A percentile compares a stretch with the other conserved stretches of the same genome.
These are phyloP conservation scores for Hypomecis punctinalis DNA, from an alignment of 2,888 invertebrate genomes.

Conservation along the genomic window DNA sequence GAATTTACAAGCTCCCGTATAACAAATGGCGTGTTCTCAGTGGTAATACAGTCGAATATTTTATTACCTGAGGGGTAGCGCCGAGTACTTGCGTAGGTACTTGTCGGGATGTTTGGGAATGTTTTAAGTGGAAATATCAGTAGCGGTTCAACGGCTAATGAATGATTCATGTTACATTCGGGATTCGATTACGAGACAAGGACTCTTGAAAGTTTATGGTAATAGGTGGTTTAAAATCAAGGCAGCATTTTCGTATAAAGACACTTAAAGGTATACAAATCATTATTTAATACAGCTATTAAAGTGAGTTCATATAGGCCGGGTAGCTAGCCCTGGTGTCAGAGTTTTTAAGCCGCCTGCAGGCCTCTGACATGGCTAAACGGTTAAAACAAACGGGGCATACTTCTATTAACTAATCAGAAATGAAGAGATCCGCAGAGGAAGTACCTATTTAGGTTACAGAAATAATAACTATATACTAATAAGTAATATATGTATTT, in stretches of 20 bases:
- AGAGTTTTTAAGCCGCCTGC: no score
- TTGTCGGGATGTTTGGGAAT: conserved; percentile 18
- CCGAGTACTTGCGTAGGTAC: conserved; percentile 12
- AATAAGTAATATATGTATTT: no score
- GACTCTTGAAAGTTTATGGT: conserved; percentile 15
- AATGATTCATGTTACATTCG: conserved; percentile 24
- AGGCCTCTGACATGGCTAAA: no score
- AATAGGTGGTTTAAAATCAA: neutral
- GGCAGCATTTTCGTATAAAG: neutral
- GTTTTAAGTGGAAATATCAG: conserved; percentile 26
- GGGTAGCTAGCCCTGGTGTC: no score
- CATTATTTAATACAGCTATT: no score
- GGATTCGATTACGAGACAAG: conserved; percentile 10
- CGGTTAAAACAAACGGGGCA: no score
- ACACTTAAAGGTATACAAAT: no score
- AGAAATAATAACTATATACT: no score
- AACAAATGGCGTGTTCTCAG: conserved; percentile 39
- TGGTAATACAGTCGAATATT: conserved; percentile 39
- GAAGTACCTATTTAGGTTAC: no score
- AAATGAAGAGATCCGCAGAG: no score
- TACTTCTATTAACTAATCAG: no score
- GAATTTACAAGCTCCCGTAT: conserved; percentile 41
- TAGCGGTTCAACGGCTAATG: conserved; percentile 23
- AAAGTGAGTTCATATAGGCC: no score
- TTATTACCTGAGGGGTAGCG: conserved; percentile 35